Percentiles rank a stretch among this genome's conserved stretches.
These are phyloP conservation scores for Podiceps cristatus DNA, from an alignment of 2,113 vertebrate genomes.

Conservation along the genomic window DNA sequence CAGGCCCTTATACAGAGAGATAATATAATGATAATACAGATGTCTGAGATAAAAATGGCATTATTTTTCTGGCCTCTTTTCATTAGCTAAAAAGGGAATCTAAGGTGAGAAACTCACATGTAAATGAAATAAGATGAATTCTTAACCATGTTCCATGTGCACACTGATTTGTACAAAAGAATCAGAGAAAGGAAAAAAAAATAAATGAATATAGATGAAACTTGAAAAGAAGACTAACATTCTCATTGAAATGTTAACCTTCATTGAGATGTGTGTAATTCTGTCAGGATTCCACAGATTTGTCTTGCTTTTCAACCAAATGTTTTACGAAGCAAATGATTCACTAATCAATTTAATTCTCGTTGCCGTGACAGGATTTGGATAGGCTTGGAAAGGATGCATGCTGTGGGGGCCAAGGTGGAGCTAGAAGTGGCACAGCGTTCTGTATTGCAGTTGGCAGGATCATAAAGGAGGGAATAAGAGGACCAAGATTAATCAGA, in stretches of 20 bases:
- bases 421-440: not conserved
- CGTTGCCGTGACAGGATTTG: rapidly evolving
- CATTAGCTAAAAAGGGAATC: not conserved
- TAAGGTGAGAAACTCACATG: not conserved
- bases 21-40: not conserved
- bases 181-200: not conserved
- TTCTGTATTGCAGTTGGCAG: not conserved
- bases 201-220: not conserved
- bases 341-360: not conserved
- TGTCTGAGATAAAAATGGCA: not conserved
- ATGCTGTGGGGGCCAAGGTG: not conserved
- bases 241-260: not conserved
- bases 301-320: not conserved
- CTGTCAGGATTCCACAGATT: not conserved
- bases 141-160: not conserved
- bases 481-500: not conserved
- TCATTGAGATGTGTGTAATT: not conserved
- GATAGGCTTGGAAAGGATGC: not conserved
- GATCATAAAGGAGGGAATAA: not conserved
- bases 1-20: not conserved
- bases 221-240: not conserved
- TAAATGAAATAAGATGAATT: not conserved
- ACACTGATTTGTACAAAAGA: not conserved
- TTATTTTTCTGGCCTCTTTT: not conserved
- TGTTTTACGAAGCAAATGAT: not conserved